phyloP scores from a whole-genome alignment of 2,888 invertebrate species.

The Pandemis heparana region DNA sequence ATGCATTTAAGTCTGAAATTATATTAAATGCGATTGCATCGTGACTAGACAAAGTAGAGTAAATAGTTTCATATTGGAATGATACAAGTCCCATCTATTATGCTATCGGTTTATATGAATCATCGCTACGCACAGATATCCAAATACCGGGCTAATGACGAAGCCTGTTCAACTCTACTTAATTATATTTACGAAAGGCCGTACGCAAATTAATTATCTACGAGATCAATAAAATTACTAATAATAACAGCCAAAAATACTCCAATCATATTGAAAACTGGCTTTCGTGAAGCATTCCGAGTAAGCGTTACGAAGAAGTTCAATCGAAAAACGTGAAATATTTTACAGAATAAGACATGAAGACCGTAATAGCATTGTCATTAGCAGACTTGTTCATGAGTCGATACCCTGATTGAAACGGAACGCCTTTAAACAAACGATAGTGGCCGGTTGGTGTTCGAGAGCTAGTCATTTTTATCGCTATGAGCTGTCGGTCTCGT shows the following conservation, averaged over 20 bases:
- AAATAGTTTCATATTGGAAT: conserved; percentile 51
- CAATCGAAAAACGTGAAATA: not conserved
- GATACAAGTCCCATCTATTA: conserved; percentile 62
- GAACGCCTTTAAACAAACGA: conserved; percentile 21
- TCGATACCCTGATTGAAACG: conserved; percentile 37
- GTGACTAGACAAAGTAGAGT: conserved; percentile 62
- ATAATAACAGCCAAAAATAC: conserved; percentile 31
- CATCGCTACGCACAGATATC: conserved; percentile 58
- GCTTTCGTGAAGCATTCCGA: not conserved
- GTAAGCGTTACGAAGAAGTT: not conserved
- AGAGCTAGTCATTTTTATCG: conserved; percentile 47
- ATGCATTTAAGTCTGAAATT: conserved; percentile 9
- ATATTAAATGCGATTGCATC: conserved; percentile 49
- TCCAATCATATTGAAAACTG: conserved; percentile 9
- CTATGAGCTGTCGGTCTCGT: conserved; percentile 75
- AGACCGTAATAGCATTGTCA: conserved; percentile 22
- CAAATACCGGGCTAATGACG: conserved; percentile 79
- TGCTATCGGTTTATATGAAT: conserved; percentile 58
- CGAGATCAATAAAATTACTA: conserved; percentile 32
- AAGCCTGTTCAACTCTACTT: conserved; percentile 81
- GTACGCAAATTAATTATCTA: conserved; percentile 60
- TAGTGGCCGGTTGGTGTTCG: conserved; percentile 7
- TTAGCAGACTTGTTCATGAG: conserved; percentile 19
- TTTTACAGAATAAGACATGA: conserved; percentile 4
- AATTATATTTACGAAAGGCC: conserved; percentile 62